Conservation (phyloP, 92 coral and sea anemone species). For the Hydrozoanthus gracilis region DNA sequence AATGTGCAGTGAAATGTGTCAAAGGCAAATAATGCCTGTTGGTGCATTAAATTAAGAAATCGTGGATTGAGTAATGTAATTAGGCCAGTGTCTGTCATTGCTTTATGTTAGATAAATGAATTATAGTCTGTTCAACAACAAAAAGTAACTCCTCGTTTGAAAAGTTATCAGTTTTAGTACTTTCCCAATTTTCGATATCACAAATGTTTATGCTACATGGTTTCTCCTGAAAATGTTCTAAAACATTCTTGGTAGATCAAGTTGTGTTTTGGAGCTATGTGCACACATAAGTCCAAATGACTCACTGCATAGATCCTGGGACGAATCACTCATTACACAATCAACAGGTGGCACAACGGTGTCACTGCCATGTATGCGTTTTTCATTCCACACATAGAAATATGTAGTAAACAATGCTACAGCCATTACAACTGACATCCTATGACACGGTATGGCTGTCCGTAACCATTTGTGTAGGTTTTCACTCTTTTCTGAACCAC, state of each 20-base stretch:
- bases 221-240: constrained; percentile 15
- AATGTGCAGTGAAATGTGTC: constrained; percentile 28
- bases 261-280: constrained; percentile 10
- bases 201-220: constrained; percentile 12
- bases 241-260: constrained; percentile 16
- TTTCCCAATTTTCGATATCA: constrained; percentile 33
- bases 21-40: constrained; percentile 46
- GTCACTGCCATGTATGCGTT: constrained; percentile 28
- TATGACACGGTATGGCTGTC: too few species aligned
- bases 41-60: constrained; percentile 31
- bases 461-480: constrained; percentile 42
- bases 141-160: constrained; percentile 12
- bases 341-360: constrained; percentile 41
- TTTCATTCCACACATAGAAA: constrained; percentile 66
- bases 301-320: not conserved
- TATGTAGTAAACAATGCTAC: constrained; percentile 49
- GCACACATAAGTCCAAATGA: constrained; percentile 44
- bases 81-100: constrained; percentile 12
- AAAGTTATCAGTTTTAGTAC: not conserved
- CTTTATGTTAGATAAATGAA: not conserved
- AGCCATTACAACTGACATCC: constrained; percentile 53
- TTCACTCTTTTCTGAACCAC: constrained; percentile 63
- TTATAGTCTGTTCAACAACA: constrained; percentile 21
- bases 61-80: constrained; percentile 20
- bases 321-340: constrained; percentile 10